phyloP scores from a whole-genome alignment of 2,888 invertebrate genomes.

The Drosophila prostipennis region DNA sequence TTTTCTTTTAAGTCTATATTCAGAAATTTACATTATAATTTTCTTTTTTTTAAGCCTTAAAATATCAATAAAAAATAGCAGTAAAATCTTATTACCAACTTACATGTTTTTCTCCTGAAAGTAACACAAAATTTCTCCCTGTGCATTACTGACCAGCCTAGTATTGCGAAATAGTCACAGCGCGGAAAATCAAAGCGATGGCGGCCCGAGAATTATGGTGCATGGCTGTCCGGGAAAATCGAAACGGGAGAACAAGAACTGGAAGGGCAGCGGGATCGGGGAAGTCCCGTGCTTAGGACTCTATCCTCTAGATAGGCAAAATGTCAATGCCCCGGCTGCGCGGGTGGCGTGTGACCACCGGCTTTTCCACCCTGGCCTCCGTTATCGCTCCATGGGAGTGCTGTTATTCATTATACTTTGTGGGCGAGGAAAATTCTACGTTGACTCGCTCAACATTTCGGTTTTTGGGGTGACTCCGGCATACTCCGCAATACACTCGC shows the following conservation, averaged over 20 bases:
- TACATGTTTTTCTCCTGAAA: no score
- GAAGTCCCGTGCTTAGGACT: conserved; percentile 25
- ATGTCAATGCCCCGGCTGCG: conserved; percentile 69
- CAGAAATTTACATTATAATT: no score
- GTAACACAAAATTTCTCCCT: not conserved
- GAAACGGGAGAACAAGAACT: conserved; percentile 3
- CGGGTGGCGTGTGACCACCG: conserved; percentile 30
- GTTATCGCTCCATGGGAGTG: conserved; percentile 39
- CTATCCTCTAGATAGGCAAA: conserved; percentile 56
- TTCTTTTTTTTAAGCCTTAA: no score
- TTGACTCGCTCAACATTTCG: conserved; percentile 35
- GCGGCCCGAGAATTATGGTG: conserved; percentile 55
- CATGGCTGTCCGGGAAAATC: conserved; percentile 25
- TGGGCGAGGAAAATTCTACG: conserved; percentile 39
- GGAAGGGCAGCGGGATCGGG: conserved; percentile 1
- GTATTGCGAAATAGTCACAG: conserved; percentile 53
- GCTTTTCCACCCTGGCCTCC: conserved; percentile 56
- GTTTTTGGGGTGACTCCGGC: conserved; percentile 19
- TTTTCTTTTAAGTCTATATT: no score
- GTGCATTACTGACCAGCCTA: conserved; percentile 30
- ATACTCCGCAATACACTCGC: not conserved
- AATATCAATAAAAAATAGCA: no score
- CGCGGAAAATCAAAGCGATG: conserved; percentile 68
- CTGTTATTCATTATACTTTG: conserved; percentile 51
- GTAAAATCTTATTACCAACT: no score